Evolutionary conservation across 2,113 vertebrate species (phyloP).

Genomic region (Alces alces): DNA sequence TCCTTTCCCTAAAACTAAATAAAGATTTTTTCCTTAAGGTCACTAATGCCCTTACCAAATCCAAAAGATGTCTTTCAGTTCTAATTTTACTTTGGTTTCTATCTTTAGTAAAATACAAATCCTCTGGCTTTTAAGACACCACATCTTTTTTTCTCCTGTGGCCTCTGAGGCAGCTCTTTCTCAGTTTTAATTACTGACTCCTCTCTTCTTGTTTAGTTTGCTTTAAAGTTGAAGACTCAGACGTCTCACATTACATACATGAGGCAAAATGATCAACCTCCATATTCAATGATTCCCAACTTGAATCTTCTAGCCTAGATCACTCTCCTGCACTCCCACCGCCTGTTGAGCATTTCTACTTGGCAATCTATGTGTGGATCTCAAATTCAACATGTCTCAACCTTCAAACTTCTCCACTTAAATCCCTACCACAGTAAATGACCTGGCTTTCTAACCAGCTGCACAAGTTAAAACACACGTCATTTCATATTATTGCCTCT

Average conservation of each 20-base stretch:
- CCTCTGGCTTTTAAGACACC: background rate
- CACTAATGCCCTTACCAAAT: background rate
- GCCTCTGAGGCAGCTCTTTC: background rate
- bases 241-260: background rate
- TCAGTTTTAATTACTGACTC: background rate
- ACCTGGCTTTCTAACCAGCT: background rate
- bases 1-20: background rate
- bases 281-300: background rate
- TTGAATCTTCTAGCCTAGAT: background rate
- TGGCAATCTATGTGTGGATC: background rate
- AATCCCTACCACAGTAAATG: background rate
- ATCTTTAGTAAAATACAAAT: background rate
- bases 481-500: background rate
- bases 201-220: background rate
- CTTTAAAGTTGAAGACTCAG: background rate
- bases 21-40: background rate
- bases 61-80: background rate
- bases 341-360: background rate
- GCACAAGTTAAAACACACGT: background rate
- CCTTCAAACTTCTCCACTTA: background rate
- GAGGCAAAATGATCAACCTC: background rate
- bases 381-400: background rate
- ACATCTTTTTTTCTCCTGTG: background rate
- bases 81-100: background rate
- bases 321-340: background rate